A percentile compares a stretch with the other conserved stretches of the same genome.
Conservation (phyloP, 2,797 vertebrate species). For the Gallinago stenura region DNA sequence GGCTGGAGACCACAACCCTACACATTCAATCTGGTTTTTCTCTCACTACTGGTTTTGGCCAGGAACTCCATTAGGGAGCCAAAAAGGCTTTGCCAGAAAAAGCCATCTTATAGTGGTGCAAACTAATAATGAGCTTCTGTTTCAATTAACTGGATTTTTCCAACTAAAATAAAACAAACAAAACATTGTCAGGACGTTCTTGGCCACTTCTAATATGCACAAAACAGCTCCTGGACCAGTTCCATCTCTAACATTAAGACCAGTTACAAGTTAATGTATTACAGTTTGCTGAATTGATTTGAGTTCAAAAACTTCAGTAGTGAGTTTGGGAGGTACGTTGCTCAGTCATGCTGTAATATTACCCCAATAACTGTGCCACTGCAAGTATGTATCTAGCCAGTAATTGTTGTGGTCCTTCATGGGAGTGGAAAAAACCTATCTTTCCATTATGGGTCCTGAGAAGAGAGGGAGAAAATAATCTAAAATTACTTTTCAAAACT, state of each 20-base stretch:
- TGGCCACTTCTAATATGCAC: neutral
- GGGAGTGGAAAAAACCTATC: neutral
- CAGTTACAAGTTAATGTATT: constrained; percentile 43
- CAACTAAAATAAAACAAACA: neutral
- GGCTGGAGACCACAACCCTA: neutral
- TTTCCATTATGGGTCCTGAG: constrained; percentile 7
- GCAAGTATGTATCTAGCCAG: constrained; percentile 26
- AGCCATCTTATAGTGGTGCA: neutral
- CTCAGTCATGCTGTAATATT: constrained; percentile 31
- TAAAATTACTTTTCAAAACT: constrained; percentile 54
- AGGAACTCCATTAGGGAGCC: neutral
- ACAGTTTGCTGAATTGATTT: constrained; percentile 62
- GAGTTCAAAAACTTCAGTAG: constrained; percentile 71
- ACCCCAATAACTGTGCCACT: constrained; percentile 54
- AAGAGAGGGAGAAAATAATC: neutral
- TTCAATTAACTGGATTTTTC: neutral
- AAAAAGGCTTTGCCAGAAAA: neutral
- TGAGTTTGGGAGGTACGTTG: constrained; percentile 49
- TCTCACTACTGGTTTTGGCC: neutral
- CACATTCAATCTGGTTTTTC: neutral
- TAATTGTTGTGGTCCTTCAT: constrained; percentile 58
- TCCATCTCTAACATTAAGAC: neutral
- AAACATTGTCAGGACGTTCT: neutral
- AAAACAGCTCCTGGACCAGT: neutral
- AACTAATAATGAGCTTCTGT: neutral